Percentiles rank a stretch among this genome's conserved stretches.
phyloP scores from a whole-genome alignment of 2,888 invertebrate genomes.

The Melanchra persicariae region DNA sequence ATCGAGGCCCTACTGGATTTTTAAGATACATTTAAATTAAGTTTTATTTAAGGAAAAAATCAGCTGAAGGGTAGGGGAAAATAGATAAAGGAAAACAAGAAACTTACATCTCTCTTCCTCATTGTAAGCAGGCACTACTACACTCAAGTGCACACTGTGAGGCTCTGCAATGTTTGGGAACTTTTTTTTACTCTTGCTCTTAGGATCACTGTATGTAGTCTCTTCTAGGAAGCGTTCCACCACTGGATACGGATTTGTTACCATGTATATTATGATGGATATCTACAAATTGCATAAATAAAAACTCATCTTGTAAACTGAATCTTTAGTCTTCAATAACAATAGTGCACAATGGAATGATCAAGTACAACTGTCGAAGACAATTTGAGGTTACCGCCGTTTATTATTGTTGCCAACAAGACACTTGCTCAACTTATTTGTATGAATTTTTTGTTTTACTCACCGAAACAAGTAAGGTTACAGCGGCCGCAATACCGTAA shows the following conservation, averaged over 20 bases:
- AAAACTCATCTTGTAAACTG: not conserved
- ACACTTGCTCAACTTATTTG: conserved; percentile 34
- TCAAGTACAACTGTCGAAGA: not conserved
- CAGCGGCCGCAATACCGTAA: conserved; percentile 67
- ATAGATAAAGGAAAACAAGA: not conserved
- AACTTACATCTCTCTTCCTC: conserved; percentile 97
- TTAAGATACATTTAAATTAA: not conserved
- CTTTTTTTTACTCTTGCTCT: conserved; percentile 77
- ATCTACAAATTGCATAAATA: conserved; percentile 87
- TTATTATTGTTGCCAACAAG: conserved; percentile 39
- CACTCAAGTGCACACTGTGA: conserved; percentile 94
- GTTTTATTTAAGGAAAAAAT: not conserved
- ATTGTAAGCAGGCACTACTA: conserved; percentile 99
- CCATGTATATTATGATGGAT: conserved; percentile 90
- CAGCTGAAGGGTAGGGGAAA: too few species aligned
- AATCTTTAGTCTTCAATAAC: conserved; percentile 5
- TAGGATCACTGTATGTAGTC: conserved; percentile 93
- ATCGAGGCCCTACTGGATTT: too few species aligned
- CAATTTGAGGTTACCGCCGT: conserved; percentile 1
- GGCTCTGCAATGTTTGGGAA: conserved; percentile 95
- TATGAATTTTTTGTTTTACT: conserved; percentile 63
- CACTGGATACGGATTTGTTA: conserved; percentile 92
- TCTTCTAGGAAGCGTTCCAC: conserved; percentile 94
- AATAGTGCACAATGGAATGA: not conserved
- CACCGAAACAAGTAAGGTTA: conserved; percentile 72